Conservation (phyloP, 2,797 vertebrate genomes). For the Macroramphosus scolopax region DNA sequence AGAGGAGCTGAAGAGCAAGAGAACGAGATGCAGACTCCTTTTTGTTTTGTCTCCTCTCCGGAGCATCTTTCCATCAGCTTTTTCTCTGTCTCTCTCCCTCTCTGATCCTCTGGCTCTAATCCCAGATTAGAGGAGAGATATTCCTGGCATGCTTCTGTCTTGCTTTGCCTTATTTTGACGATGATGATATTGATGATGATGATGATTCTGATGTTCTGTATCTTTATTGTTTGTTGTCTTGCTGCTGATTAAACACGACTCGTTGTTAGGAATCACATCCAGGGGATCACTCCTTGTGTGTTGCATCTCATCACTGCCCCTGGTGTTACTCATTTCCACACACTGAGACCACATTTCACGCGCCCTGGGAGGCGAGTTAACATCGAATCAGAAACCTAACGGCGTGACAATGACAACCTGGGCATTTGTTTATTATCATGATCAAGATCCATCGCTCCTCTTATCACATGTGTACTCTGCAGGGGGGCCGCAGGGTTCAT, state of each 20-base stretch:
- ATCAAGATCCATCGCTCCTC: too few relatives aligned
- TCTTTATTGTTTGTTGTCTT: background rate
- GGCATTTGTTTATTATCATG: too few relatives aligned
- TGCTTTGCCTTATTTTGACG: constrained; percentile 2
- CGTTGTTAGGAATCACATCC: background rate
- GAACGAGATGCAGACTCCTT: background rate
- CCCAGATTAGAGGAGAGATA: constrained; percentile 51
- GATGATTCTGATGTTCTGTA: too few relatives aligned
- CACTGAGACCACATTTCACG: too few relatives aligned
- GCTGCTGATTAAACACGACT: background rate
- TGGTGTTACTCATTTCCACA: too few relatives aligned
- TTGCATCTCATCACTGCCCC: too few relatives aligned
- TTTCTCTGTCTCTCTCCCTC: background rate
- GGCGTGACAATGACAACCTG: too few relatives aligned
- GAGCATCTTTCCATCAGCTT: background rate
- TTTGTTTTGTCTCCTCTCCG: constrained; percentile 1
- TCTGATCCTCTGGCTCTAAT: constrained; percentile 48
- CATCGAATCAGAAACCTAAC: too few relatives aligned
- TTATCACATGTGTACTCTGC: too few relatives aligned
- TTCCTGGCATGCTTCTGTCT: constrained; percentile 22
- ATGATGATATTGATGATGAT: constrained; percentile 10
- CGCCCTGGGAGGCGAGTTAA: too few relatives aligned
- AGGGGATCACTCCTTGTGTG: too few relatives aligned
- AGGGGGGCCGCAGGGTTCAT: too few relatives aligned
- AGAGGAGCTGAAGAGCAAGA: background rate